phyloP scores from a whole-genome alignment of 2,888 invertebrate genomes.

The Troides helena region DNA sequence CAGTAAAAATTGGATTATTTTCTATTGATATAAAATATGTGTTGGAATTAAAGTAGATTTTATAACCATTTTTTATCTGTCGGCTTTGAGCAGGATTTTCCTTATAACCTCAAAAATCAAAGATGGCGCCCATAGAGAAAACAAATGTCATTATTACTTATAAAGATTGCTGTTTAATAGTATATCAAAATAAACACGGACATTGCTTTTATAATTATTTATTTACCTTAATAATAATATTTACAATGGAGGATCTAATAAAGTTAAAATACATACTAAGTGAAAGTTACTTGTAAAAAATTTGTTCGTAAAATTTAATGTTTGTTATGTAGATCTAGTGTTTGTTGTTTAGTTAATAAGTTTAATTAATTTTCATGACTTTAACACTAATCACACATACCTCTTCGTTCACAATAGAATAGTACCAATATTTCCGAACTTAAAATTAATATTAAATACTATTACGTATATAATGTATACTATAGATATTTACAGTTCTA shows the following conservation, averaged over 20 bases:
- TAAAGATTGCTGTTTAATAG: neutral
- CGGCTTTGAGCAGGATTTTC: too few relatives aligned
- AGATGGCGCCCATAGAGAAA: too few relatives aligned
- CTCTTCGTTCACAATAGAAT: neutral
- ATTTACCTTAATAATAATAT: neutral
- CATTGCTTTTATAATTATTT: neutral
- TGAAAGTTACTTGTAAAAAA: neutral
- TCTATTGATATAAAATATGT: too few relatives aligned
- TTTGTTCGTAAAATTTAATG: neutral
- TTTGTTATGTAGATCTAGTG: neutral
- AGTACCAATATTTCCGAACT: neutral
- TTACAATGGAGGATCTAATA: neutral
- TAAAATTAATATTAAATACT: neutral
- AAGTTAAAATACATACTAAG: neutral
- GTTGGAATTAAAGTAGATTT: too few relatives aligned
- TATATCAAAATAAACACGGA: neutral
- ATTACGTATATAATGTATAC: constrained; percentile 4
- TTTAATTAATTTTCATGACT: neutral
- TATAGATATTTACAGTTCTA: constrained; percentile 8
- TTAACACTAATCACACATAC: neutral
- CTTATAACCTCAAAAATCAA: too few relatives aligned
- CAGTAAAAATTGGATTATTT: too few relatives aligned
- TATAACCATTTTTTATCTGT: too few relatives aligned
- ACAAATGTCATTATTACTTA: neutral
- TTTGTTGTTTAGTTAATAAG: neutral